Percentiles rank a stretch among this genome's conserved stretches.
These are phyloP conservation scores for Microtus richardsoni DNA, from an alignment of 2,113 vertebrate genomes.

Conservation along the genomic window DNA sequence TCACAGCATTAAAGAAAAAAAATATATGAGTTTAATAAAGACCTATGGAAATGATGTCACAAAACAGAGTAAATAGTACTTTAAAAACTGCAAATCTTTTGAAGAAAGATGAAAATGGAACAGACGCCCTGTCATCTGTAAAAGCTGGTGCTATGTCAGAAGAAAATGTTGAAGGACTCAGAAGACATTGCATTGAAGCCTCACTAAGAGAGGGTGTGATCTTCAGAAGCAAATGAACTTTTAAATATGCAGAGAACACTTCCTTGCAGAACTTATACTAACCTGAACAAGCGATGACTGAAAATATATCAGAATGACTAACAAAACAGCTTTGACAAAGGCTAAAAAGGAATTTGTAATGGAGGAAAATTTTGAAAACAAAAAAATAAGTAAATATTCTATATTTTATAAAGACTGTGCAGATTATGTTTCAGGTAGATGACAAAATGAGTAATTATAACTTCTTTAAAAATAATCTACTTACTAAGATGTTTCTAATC, in stretches of 20 bases:
- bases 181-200: background rate
- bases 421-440: background rate
- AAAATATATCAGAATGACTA: background rate
- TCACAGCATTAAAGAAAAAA: slow-evolving; percentile 42
- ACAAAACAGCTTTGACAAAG: background rate
- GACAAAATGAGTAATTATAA: background rate
- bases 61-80: slow-evolving; percentile 45
- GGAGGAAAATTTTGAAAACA: background rate
- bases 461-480: slow-evolving; percentile 23
- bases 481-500: background rate
- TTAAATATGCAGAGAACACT: background rate
- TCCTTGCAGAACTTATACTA: background rate
- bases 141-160: slow-evolving; percentile 21
- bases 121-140: background rate
- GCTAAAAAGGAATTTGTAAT: background rate
- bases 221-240: slow-evolving; percentile 6
- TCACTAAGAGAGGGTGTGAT: background rate
- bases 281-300: background rate
- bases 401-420: background rate
- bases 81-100: background rate
- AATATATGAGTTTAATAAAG: slow-evolving; percentile 41
- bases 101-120: slow-evolving; percentile 63
- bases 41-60: slow-evolving; percentile 25
- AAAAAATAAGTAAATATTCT: background rate
- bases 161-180: background rate